Evolutionary conservation across 2,888 invertebrate genomes (phyloP).

Genomic region (Anodontia alba): DNA sequence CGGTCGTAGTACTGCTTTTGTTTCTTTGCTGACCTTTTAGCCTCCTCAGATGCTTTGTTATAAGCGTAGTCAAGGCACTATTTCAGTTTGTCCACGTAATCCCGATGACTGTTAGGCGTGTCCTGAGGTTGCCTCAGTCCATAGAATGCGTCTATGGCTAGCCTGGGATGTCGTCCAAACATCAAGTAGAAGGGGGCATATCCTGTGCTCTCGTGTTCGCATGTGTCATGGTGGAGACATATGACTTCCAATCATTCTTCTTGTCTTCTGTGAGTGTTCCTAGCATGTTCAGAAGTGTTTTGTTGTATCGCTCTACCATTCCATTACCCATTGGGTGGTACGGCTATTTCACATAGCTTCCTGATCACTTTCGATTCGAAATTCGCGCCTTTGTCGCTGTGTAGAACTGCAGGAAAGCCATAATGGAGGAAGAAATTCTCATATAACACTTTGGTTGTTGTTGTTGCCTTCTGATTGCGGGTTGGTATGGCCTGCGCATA

Average conservation of each 20-base stretch:
- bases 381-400: constrained; percentile 21
- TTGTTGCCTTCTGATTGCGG: constrained; percentile 36
- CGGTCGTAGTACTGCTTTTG: constrained; percentile 4
- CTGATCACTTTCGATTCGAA: constrained; percentile 39
- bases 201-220: constrained; percentile 1
- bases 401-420: not conserved
- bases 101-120: not conserved
- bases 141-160: not conserved
- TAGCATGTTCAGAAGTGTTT: not conserved
- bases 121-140: not conserved
- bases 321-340: constrained; percentile 14
- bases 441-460: constrained; percentile 31
- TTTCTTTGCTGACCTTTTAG: not conserved
- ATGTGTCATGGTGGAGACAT: not conserved
- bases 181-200: constrained; percentile 6
- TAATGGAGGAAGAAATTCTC: constrained; percentile 14
- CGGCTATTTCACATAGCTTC: constrained; percentile 21
- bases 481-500: constrained; percentile 38
- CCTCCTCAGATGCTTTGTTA: not conserved
- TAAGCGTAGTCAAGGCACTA: not conserved
- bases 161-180: constrained; percentile 9
- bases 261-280: not conserved
- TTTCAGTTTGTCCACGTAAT: not conserved
- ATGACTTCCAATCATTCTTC: constrained; percentile 7
- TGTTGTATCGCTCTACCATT: constrained; percentile 7